Base-by-base conservation (phyloP, 2,797 vertebrate genomes). In the Poeciliopsis gracilis region DNA sequence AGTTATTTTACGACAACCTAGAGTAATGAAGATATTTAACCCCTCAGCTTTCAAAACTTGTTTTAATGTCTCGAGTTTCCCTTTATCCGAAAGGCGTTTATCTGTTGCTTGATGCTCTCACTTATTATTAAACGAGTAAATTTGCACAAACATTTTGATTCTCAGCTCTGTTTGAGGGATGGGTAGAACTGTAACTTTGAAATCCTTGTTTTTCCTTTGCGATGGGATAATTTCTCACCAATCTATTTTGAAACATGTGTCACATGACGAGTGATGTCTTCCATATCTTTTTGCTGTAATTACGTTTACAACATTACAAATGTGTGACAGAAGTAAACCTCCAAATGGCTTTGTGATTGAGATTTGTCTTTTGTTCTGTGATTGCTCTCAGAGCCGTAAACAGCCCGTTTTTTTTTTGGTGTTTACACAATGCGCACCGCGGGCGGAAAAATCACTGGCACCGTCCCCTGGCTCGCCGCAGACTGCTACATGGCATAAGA, bases 331-430 rank as follows among this genome's bases (percentile, higher is more conserved):
- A 70, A 28, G 25, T 45, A 45, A 75, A 46, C 76, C 67, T 86
- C 75, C 45, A 59, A 80, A 77, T 51, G 28, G 81, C 75, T 84
- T 79, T 4, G 49, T 80, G 77, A 84, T 77, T 82, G 72, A 83
- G 75, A 78, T 82, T 72, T 88, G 84, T 78, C 74, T 67, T 30
- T 4, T 0, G 49, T n/a, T 53, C 61, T 77, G 16, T 72, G 75
- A 75, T 74, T 89, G 85, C 77, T 86, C 77, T 74, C 77, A 76
- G 36, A 7, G 73, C 61, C 78, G 15, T 91, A 88, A 91, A 92
- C 91, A 90, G 78, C 67, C 85, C 87, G 82, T 61, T 90, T 91
- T 82, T 91, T 82, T 80, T 73, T 82, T 83, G 79, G 73, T 89
- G 82, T 90, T 89, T 91, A 90, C 49, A 79, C 59, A 86, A 75